Percentiles rank a stretch among this genome's conserved stretches.
phyloP scores from a whole-genome alignment of 1,140 invertebrate species.

The Conus ventricosus region DNA sequence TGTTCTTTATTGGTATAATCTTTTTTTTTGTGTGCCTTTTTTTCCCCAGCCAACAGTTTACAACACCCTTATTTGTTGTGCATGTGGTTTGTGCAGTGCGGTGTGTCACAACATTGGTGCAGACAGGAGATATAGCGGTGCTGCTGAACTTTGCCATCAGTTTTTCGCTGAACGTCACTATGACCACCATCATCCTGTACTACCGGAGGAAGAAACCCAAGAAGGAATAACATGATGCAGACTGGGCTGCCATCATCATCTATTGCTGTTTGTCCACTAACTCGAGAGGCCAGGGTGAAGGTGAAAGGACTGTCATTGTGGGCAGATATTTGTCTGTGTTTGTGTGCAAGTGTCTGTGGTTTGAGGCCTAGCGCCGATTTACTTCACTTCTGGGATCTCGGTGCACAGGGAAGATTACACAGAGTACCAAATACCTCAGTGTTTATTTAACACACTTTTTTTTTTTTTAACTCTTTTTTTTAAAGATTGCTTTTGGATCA shows the following conservation, averaged over 20 bases:
- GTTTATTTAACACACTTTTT: no score
- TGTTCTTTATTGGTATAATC: no score
- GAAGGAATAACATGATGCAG: constrained; percentile 7
- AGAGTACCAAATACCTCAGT: no score
- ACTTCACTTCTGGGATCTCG: not conserved
- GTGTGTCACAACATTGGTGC: constrained; percentile 47
- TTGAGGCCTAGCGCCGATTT: not conserved
- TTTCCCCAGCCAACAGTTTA: no score
- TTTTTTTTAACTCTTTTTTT: no score
- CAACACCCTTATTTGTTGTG: no score
- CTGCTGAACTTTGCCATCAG: constrained; percentile 43
- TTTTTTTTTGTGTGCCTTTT: no score
- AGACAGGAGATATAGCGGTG: constrained; percentile 49
- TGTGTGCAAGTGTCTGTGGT: not conserved
- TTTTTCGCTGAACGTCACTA: constrained; percentile 39
- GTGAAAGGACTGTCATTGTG: not conserved
- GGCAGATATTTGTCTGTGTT: not conserved
- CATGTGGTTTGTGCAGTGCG: constrained; percentile 20
- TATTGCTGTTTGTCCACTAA: not conserved
- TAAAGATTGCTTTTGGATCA: no score
- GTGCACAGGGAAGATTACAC: not conserved
- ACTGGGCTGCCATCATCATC: no score
- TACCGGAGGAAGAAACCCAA: constrained; percentile 33
- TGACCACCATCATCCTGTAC: constrained; percentile 42
- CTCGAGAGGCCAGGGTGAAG: not conserved